Evolutionary conservation across 2,797 vertebrate species (phyloP).

Genomic region (Betta splendens): DNA sequence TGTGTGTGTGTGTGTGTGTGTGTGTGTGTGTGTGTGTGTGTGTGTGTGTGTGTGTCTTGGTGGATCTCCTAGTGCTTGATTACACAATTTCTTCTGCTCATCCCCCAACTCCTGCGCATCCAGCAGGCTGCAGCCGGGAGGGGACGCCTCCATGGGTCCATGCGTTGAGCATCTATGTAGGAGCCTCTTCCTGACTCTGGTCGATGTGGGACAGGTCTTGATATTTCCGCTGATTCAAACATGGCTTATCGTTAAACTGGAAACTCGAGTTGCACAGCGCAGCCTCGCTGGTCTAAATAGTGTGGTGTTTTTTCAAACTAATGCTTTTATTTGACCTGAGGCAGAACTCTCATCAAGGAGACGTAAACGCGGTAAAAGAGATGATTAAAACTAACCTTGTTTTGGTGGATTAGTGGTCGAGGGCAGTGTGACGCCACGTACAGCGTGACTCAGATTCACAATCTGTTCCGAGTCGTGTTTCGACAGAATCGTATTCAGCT

Average conservation of each 20-base stretch:
- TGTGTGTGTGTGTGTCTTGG: constrained; percentile 28
- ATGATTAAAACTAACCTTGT: not conserved
- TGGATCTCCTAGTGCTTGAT: constrained; percentile 50
- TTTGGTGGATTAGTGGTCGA: not conserved
- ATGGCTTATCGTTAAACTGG: too few species aligned
- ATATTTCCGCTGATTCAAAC: too few species aligned
- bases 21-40: constrained; percentile 1
- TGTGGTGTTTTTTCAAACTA: not conserved
- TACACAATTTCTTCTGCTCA: constrained; percentile 36
- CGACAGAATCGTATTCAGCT: not conserved
- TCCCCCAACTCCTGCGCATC: constrained; percentile 32
- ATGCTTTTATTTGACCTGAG: constrained; percentile 13
- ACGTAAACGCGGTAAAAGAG: not conserved
- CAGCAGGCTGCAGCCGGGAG: constrained; percentile 21
- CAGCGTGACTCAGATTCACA: not conserved
- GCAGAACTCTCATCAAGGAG: constrained; percentile 7
- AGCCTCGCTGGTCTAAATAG: too few species aligned
- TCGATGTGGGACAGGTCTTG: too few species aligned
- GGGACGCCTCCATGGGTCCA: constrained; percentile 11
- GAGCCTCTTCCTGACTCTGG: too few species aligned
- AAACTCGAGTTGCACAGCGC: too few species aligned
- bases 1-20: constrained; percentile 26
- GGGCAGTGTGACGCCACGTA: not conserved
- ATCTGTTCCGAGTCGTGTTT: not conserved
- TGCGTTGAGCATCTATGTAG: too few species aligned